A percentile compares a stretch with the other conserved stretches of the same genome.
phyloP scores from a whole-genome alignment of 2,113 vertebrate genomes.

The Pseudorectes ferrugineus region DNA sequence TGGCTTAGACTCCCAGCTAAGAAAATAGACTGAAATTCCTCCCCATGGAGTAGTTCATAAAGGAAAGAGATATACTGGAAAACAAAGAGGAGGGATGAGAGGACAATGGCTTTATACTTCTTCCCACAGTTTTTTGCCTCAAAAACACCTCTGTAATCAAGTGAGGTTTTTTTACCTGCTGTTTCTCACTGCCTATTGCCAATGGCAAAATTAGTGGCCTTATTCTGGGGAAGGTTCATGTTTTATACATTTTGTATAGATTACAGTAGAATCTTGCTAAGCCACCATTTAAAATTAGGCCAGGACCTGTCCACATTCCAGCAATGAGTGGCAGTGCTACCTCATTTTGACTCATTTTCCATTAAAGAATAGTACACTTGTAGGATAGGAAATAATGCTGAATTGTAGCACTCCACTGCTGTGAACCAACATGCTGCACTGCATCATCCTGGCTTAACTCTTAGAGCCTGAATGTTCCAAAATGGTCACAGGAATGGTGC shows the following conservation, averaged over 20 bases:
- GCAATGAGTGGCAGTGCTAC: constrained; percentile 33
- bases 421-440: background rate
- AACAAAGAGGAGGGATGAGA: background rate
- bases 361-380: background rate
- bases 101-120: background rate
- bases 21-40: constrained; percentile 85
- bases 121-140: constrained; percentile 35
- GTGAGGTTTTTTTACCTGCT: background rate
- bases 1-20: constrained; percentile 83
- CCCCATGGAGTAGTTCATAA: background rate
- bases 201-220: constrained; percentile 58
- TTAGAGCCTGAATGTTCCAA: background rate
- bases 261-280: background rate
- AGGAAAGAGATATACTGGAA: constrained; percentile 24
- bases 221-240: constrained; percentile 12
- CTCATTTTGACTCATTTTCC: constrained; percentile 25
- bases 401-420: background rate
- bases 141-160: constrained; percentile 6
- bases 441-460: background rate
- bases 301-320: background rate
- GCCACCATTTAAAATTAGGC: background rate
- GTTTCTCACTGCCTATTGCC: constrained; percentile 55
- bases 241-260: constrained; percentile 26
- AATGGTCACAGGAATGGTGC: background rate
- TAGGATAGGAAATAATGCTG: background rate